A percentile compares a stretch with the other conserved stretches of the same genome.
Conservation (phyloP, 2,797 vertebrate species). For the Hozukius guyotensis region DNA sequence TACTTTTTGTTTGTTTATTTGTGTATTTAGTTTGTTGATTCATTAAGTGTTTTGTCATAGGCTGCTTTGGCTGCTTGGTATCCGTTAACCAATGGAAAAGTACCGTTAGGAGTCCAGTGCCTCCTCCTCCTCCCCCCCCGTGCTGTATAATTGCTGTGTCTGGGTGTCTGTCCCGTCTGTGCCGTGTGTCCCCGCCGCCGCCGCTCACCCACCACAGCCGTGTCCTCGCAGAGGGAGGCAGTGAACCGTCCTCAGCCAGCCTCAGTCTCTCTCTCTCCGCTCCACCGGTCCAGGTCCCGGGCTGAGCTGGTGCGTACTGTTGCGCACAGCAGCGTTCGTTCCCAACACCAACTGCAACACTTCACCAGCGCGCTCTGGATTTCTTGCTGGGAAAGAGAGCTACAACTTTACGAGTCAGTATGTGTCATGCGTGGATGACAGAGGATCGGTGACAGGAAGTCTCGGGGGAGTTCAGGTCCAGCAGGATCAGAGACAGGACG, state of each 20-base stretch:
- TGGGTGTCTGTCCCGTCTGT: constrained; percentile 19
- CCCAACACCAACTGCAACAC: constrained; percentile 7
- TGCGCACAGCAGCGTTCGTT: constrained; percentile 30
- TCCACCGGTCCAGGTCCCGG: neutral
- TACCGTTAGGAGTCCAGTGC: neutral
- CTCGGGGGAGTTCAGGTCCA: constrained; percentile 31
- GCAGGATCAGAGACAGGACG: constrained; percentile 14
- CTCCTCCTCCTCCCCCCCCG: constrained; percentile 23
- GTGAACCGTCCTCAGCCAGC: constrained; percentile 9
- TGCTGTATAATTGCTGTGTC: constrained; percentile 8
- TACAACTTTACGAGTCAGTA: constrained; percentile 19
- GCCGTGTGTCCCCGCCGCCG: constrained; percentile 8
- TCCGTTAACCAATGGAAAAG: constrained; percentile 39
- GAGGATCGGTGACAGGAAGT: constrained; percentile 44
- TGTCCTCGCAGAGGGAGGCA: constrained; percentile 5
- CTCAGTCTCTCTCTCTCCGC: neutral
- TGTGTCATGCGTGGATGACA: constrained; percentile 12
- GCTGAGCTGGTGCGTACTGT: constrained; percentile 42
- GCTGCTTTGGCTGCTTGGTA: neutral
- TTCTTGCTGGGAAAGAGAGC: neutral
- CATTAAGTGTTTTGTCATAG: neutral
- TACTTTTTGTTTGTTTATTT: neutral
- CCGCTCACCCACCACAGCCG: neutral
- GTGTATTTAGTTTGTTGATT: neutral
- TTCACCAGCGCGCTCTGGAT: neutral